Conservation (phyloP, 2,888 invertebrate species). For the Subacronicta megacephala region DNA sequence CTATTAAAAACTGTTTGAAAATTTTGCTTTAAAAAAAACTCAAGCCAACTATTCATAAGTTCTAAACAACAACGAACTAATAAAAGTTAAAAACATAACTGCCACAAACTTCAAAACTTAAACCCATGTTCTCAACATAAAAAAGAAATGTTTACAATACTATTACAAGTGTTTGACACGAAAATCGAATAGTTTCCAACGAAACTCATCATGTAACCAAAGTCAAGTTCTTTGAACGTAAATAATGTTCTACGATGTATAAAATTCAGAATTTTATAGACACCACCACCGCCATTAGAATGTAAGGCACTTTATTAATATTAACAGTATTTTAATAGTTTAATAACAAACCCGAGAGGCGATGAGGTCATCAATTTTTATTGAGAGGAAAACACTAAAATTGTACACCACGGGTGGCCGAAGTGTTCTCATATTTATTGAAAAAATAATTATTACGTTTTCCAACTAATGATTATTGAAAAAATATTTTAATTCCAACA, state of each 20-base stretch:
- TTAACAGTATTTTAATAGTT: constrained; percentile 76
- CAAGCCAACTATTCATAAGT: constrained; percentile 21
- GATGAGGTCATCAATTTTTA: constrained; percentile 80
- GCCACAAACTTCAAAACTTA: constrained; percentile 29
- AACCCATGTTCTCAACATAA: constrained; percentile 33
- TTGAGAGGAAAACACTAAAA: constrained; percentile 71
- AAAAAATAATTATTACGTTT: constrained; percentile 53
- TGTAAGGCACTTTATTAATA: constrained; percentile 69
- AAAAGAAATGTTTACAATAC: constrained; percentile 46
- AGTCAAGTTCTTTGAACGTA: constrained; percentile 43
- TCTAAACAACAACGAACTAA: constrained; percentile 24
- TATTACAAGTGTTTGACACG: constrained; percentile 47
- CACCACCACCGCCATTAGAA: constrained; percentile 61
- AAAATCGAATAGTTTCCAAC: constrained; percentile 38
- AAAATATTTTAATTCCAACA: constrained; percentile 42
- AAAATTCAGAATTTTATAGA: constrained; percentile 66
- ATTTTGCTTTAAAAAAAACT: constrained; percentile 17
- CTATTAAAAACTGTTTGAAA: constrained; percentile 4
- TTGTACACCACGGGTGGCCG: constrained; percentile 76
- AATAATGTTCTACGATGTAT: constrained; percentile 53
- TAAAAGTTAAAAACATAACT: constrained; percentile 31
- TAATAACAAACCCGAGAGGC: constrained; percentile 71
- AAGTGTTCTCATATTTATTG: constrained; percentile 25
- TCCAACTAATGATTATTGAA: constrained; percentile 49
- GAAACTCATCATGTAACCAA: constrained; percentile 38